Conservation (phyloP, 2,888 invertebrate species). For the Amphiduros pacificus region DNA sequence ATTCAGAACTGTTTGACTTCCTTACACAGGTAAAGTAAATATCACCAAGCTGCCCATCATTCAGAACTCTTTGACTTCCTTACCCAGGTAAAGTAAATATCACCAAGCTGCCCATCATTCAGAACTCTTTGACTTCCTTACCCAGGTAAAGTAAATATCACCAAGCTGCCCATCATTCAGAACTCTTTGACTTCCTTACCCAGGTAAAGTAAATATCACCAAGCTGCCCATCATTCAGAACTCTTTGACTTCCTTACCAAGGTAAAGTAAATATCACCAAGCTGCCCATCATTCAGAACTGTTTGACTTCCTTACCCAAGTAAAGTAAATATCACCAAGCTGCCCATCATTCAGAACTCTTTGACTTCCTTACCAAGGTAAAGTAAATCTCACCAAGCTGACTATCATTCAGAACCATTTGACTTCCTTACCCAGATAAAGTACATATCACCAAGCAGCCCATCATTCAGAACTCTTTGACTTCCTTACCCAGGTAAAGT, state of each 20-base stretch:
- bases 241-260: constrained; percentile 76
- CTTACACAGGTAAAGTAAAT: constrained; percentile 66
- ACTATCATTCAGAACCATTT: constrained; percentile 81
- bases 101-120: constrained; percentile 76
- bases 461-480: constrained; percentile 80
- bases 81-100: constrained; percentile 64
- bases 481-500: constrained; percentile 66
- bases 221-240: constrained; percentile 77
- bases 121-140: constrained; percentile 77
- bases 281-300: constrained; percentile 80
- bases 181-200: constrained; percentile 77
- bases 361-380: constrained; percentile 70
- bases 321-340: constrained; percentile 66
- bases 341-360: constrained; percentile 79
- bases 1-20: constrained; percentile 78
- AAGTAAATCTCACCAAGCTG: constrained; percentile 67
- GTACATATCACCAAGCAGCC: constrained; percentile 72
- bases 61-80: constrained; percentile 79
- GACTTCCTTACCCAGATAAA: constrained; percentile 67
- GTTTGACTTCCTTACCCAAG: constrained; percentile 72
- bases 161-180: constrained; percentile 76
- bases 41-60: constrained; percentile 74
- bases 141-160: constrained; percentile 63
- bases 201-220: constrained; percentile 62
- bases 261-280: constrained; percentile 62